These are phyloP conservation scores for Trididemnum clinides DNA, from an alignment of 23 tunicate species.

Conservation along the genomic window DNA sequence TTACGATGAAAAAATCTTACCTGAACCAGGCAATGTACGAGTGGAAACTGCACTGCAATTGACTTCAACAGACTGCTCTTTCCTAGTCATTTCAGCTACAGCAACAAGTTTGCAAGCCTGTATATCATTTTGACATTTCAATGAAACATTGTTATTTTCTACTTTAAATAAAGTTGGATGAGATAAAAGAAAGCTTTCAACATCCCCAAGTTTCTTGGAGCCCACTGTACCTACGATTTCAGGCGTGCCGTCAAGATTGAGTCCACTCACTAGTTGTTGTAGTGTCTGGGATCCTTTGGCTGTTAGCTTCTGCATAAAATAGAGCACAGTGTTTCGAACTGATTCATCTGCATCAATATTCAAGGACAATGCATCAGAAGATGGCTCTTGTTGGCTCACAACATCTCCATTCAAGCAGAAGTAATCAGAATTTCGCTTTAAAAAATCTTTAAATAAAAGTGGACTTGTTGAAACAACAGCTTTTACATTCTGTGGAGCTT, in stretches of 20 bases:
- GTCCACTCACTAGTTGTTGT: not conserved
- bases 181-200: not conserved
- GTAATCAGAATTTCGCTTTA: not conserved
- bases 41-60: too few species aligned
- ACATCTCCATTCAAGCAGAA: not conserved
- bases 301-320: not conserved
- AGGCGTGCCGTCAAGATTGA: not conserved
- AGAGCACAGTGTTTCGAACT: not conserved
- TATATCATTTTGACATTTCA: too few species aligned
- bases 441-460: not conserved
- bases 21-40: too few species aligned
- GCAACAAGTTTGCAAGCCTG: too few species aligned
- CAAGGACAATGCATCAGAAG: not conserved
- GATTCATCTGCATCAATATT: not conserved
- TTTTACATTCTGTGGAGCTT: not conserved
- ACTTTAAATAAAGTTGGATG: not conserved
- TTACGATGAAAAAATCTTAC: too few species aligned
- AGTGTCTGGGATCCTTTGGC: not conserved
- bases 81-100: too few species aligned
- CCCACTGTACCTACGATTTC: conserved; percentile 26
- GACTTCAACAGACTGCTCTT: too few species aligned
- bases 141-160: not conserved
- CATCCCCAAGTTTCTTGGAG: not conserved
- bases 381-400: not conserved
- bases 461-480: conserved; percentile 11